A percentile compares a stretch with the other conserved stretches of the same genome.
phyloP scores from a whole-genome alignment of 2,888 invertebrate genomes.

The Harmothoe impar region DNA sequence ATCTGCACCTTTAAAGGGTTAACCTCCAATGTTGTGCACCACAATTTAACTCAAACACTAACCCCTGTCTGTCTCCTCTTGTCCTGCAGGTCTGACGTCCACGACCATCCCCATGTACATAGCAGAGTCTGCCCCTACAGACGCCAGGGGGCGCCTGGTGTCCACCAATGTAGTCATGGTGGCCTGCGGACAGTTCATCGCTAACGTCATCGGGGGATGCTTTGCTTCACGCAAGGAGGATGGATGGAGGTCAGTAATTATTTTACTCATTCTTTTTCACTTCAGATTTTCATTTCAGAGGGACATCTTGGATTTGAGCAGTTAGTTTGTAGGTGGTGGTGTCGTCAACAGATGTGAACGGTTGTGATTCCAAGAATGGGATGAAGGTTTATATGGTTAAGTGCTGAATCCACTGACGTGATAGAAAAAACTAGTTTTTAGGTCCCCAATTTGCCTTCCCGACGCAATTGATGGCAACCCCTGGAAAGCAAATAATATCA shows the following conservation, averaged over 20 bases:
- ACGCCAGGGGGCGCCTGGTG: constrained; percentile 84
- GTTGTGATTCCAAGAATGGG: too few relatives aligned
- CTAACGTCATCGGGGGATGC: constrained; percentile 84
- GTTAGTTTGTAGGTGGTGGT: neutral
- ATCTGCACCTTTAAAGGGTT: too few relatives aligned
- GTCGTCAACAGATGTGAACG: neutral
- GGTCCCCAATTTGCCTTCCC: too few relatives aligned
- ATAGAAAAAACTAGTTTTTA: too few relatives aligned
- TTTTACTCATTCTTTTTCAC: neutral
- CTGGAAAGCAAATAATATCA: too few relatives aligned
- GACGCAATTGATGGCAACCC: too few relatives aligned
- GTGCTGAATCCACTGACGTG: too few relatives aligned
- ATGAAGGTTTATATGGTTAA: too few relatives aligned
- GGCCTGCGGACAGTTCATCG: constrained; percentile 85
- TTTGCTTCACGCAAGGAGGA: constrained; percentile 84
- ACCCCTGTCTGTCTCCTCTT: neutral
- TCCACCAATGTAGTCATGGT: constrained; percentile 85
- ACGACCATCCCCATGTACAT: constrained; percentile 86
- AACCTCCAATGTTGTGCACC: too few relatives aligned
- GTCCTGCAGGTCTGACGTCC: constrained; percentile 83
- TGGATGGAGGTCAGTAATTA: constrained; percentile 86
- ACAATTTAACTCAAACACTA: too few relatives aligned
- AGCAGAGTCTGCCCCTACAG: constrained; percentile 85
- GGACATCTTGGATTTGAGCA: neutral
- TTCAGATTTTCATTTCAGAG: neutral